Conservation (phyloP, 2,888 invertebrate species). For the Drosophila hawaiiensis region DNA sequence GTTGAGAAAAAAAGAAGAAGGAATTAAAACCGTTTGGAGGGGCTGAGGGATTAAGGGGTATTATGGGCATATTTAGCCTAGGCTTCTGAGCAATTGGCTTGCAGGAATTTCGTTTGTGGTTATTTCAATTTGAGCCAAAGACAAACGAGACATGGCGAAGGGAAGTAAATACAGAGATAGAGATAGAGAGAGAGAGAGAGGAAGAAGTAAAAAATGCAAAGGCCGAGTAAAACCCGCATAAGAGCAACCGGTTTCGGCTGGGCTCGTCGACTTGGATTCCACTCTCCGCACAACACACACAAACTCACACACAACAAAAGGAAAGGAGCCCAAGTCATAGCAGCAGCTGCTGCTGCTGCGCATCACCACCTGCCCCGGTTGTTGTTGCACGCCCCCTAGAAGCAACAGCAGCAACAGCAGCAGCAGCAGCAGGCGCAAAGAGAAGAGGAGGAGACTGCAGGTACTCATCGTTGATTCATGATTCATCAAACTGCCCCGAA, state of each 20-base stretch:
- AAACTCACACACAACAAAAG: slow-evolving; percentile 10
- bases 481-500: slow-evolving; percentile 59
- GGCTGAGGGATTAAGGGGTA: slow-evolving; percentile 14
- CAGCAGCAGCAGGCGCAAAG: neutral
- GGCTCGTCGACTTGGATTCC: slow-evolving; percentile 24
- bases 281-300: slow-evolving; percentile 12
- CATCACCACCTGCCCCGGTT: slow-evolving; percentile 61
- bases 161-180: neutral
- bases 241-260: slow-evolving; percentile 30
- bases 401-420: neutral
- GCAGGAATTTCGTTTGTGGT: slow-evolving; percentile 36
- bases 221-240: slow-evolving; percentile 44
- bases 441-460: slow-evolving; percentile 35
- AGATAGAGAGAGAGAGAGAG: neutral
- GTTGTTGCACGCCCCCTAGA: slow-evolving; percentile 30
- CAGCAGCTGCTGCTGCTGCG: slow-evolving; percentile 43
- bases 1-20: neutral
- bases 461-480: slow-evolving; percentile 61
- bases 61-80: slow-evolving; percentile 23
- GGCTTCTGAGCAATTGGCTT: slow-evolving; percentile 18
- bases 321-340: slow-evolving; percentile 26
- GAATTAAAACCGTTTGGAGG: slow-evolving; percentile 14
- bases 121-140: slow-evolving; percentile 25
- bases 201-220: slow-evolving; percentile 10
- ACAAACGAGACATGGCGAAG: neutral